Conservation (phyloP, 35 echinoderm and acorn worm species). For the Patiria miniata region DNA sequence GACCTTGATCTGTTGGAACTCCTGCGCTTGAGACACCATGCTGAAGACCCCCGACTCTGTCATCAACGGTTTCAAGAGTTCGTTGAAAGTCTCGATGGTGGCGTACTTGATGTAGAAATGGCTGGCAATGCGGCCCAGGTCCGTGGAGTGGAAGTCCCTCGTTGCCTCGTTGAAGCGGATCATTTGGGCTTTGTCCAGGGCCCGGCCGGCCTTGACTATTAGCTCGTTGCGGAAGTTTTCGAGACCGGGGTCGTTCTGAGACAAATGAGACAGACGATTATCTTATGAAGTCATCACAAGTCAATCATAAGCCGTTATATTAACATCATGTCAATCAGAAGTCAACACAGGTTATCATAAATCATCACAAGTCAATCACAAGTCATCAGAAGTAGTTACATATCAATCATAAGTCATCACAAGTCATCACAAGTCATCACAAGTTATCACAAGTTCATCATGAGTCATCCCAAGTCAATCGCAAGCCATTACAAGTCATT, state of each 20-base stretch:
- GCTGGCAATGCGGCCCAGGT: slow-evolving; percentile 89
- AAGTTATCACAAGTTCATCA: no score
- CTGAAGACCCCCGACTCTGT: slow-evolving; percentile 88
- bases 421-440: no score
- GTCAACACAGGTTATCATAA: no score
- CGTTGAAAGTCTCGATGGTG: slow-evolving; percentile 94
- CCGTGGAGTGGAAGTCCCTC: slow-evolving; percentile 84
- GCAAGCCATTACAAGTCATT: no score
- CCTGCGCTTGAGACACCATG: slow-evolving; percentile 89
- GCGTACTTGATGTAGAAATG: slow-evolving; percentile 95
- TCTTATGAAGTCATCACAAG: not conserved
- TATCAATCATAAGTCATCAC: no score
- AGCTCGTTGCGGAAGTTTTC: slow-evolving; percentile 77
- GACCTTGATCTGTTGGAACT: slow-evolving; percentile 98
- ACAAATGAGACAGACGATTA: not conserved
- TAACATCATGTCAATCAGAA: not conserved
- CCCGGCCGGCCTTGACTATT: slow-evolving; percentile 68
- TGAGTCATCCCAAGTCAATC: no score
- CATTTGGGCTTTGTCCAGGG: slow-evolving; percentile 94
- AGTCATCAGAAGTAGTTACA: no score
- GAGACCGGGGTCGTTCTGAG: slow-evolving; percentile 85
- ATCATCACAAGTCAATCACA: no score
- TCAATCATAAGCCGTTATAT: not conserved
- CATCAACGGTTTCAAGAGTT: slow-evolving; percentile 71
- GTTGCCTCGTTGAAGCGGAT: slow-evolving; percentile 84